A percentile compares a stretch with the other conserved stretches of the same genome.
These are phyloP conservation scores for Balaenoptera acutorostrata DNA, from an alignment of 2,113 vertebrate genomes.

Conservation along the genomic window DNA sequence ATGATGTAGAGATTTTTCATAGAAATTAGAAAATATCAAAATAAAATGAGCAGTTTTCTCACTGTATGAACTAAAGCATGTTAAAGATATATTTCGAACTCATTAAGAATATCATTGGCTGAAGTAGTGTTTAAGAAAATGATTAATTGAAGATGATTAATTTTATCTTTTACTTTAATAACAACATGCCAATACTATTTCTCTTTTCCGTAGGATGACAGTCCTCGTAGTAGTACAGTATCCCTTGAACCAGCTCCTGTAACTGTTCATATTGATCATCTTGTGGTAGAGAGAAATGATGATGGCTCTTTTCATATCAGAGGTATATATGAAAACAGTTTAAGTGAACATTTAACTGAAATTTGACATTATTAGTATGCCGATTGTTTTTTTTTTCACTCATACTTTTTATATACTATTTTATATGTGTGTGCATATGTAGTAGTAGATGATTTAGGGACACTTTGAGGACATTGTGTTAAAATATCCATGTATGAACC, in stretches of 20 bases:
- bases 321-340: slow-evolving; percentile 80
- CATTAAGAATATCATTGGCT: background rate
- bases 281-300: slow-evolving; percentile 90
- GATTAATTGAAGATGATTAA: slow-evolving; percentile 1
- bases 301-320: slow-evolving; percentile 94
- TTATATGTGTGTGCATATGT: background rate
- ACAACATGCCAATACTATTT: background rate
- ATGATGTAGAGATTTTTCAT: slow-evolving; percentile 35
- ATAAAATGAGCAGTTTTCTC: background rate
- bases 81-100: background rate
- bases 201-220: slow-evolving; percentile 87
- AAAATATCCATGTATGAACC: background rate
- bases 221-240: slow-evolving; percentile 82
- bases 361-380: background rate
- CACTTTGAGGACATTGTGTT: background rate
- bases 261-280: slow-evolving; percentile 88
- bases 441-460: background rate
- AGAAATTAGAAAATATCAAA: slow-evolving; percentile 44
- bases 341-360: background rate
- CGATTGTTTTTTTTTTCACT: background rate
- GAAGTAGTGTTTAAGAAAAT: background rate
- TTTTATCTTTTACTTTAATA: slow-evolving; percentile 30
- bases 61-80: background rate
- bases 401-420: background rate
- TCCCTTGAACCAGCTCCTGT: slow-evolving; percentile 83